Evolutionary conservation across 2,797 vertebrate genomes (phyloP), one percentile per base, ranked within the genome.

Genomic region (Neomorphus geoffroyi): DNA sequence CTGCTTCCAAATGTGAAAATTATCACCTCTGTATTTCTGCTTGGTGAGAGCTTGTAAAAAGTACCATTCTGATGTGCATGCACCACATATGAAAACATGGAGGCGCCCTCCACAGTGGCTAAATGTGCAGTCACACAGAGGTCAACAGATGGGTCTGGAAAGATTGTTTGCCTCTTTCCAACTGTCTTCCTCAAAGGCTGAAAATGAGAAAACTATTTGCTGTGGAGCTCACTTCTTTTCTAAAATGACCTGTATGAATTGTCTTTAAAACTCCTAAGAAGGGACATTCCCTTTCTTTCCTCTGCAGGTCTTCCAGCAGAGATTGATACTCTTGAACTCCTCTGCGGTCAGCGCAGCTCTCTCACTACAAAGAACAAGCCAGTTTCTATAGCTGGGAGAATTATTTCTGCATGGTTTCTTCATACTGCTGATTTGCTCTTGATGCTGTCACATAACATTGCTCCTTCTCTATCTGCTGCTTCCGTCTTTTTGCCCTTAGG

Each of bases 121-220:
- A 13, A 56, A 70, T 4, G 0, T 69, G n/a, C 15, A 7, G 51
- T 50, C 28, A 24, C 4, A 2, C 13, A 57, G 57, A 70, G 33
- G 54, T 53, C 35, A 60, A 37, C 67, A 78, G 64, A 53, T 80
- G n/a, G 32, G 17, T 73, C 48, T 89, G 69, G 32, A 67, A 73
- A 21, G 54, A 69, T 22, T 53, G 33, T 32, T 88, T 88, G 8
- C 74, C 27, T 83, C 80, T 74, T 91, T 70, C 35, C 58, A 73
- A 3, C 41, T 77, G 60, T 64, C 53, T 45, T 85, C 51, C 67
- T 80, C 45, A 77, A 21, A 66, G 18, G 24, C 41, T 91, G 66
- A 77, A 92, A 82, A 58, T 73, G 35, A 85, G 81, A 61, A 95
- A 77, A 41, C 26, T 58, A 1, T 83, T 85, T 91, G 18, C 67